Conservation (phyloP, 2,113 vertebrate genomes). For the Varanus salvator region DNA sequence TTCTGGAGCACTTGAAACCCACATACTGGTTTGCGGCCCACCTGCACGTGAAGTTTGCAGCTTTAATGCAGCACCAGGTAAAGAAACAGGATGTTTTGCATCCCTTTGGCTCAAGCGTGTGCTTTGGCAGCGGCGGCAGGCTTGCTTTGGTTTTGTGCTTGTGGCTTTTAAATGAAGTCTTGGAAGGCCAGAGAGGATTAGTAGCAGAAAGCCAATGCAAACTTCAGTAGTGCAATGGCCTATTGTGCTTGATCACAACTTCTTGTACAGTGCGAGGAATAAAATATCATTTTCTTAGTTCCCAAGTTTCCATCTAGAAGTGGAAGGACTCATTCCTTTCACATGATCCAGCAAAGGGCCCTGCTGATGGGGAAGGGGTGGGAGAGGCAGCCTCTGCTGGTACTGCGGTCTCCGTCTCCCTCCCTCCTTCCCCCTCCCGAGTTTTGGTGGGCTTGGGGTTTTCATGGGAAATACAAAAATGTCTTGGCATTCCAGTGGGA, state of each 20-base stretch:
- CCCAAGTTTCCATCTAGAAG: background rate
- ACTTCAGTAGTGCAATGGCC: background rate
- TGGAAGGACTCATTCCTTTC: background rate
- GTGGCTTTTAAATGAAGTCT: background rate
- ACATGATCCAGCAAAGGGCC: too few relatives aligned
- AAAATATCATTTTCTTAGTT: background rate
- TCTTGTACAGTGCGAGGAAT: background rate
- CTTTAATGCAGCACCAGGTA: slow-evolving; percentile 93
- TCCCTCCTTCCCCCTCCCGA: background rate
- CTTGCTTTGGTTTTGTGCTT: background rate
- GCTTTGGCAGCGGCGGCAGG: background rate
- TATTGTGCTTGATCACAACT: background rate
- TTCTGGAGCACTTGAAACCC: slow-evolving; percentile 91
- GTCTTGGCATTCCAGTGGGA: background rate
- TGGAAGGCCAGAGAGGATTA: background rate
- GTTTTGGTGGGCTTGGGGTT: background rate
- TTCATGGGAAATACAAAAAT: background rate
- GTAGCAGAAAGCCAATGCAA: background rate
- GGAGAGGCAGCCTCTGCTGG: too few relatives aligned
- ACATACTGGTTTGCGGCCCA: slow-evolving; percentile 97
- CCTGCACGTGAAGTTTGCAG: slow-evolving; percentile 97
- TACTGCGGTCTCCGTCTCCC: too few relatives aligned
- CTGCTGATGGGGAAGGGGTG: too few relatives aligned
- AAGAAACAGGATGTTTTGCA: background rate
- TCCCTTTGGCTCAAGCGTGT: too few relatives aligned